Conservation (phyloP, 1,140 invertebrate species). For the Trachymyrmex cornetzi region DNA sequence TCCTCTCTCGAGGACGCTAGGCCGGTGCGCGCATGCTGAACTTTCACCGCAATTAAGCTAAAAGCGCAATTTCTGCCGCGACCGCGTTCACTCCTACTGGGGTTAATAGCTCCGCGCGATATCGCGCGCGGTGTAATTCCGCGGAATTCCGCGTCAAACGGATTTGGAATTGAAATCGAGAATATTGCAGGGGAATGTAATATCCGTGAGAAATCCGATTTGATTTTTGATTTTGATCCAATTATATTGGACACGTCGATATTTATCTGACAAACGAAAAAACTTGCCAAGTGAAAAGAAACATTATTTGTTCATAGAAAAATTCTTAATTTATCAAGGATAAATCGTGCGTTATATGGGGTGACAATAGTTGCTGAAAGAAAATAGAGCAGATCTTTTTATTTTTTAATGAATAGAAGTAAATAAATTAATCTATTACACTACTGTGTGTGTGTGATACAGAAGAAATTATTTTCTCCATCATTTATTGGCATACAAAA, state of each 20-base stretch:
- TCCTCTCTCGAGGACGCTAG: slow-evolving; percentile 24
- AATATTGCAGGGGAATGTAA: not conserved
- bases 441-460: not conserved
- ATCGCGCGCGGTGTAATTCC: slow-evolving; percentile 60
- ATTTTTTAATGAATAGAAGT: not conserved
- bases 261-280: not conserved
- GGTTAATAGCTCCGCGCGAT: slow-evolving; percentile 66
- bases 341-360: not conserved
- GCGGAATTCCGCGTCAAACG: slow-evolving; percentile 48
- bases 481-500: not conserved
- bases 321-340: not conserved
- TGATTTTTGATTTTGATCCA: not conserved
- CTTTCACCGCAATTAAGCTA: slow-evolving; percentile 80
- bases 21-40: slow-evolving; percentile 62
- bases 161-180: slow-evolving; percentile 34
- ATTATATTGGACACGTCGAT: not conserved
- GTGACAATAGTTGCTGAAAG: not conserved
- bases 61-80: slow-evolving; percentile 74
- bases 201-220: not conserved
- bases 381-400: not conserved
- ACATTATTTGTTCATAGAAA: not conserved
- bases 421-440: not conserved
- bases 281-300: not conserved
- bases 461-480: not conserved
- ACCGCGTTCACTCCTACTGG: slow-evolving; percentile 69